Evolutionary conservation across 2,888 invertebrate species (phyloP), one percentile per base, ranked within the genome.

Genomic region (Fragum fragum): DNA sequence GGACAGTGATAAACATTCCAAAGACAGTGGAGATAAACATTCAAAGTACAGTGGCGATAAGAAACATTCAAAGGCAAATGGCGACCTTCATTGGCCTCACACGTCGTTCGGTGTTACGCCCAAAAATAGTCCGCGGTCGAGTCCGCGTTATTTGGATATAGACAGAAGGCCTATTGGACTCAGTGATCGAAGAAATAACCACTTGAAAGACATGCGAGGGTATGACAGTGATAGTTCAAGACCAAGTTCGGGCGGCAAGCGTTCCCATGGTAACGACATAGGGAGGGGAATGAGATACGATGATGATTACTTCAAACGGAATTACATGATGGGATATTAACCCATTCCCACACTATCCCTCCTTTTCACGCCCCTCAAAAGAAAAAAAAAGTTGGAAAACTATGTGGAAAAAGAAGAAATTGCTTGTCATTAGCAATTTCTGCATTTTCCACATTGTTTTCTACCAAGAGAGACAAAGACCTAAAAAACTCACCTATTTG

Each of bases 261-360:
- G 42, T 66, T 36, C 32, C 32, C 66, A 42, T 42, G 42, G 42
- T 42, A 66, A 39, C 26, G 66, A 42, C 29, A 21, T 23, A 21
- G 66, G 66, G 0, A n/a, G 66, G 11, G 66, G 66, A 32, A 9
- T 66, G 66, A 66, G 66, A 42, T 66, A 66, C 23, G 66, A 66
- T 39, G 66, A 66, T 42, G 66, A 66, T 32, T 66, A 66, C 42
- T 42, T 66, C 26, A 39, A 36, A 21, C 66, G 66, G 42, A 66
- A 66, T 23, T 42, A 42, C 14, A 66, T 66, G 66, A 66, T 26
- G 39, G 63, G 63, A 14, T 63, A 63, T 63, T 63, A 29, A 59
- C n/a, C n/a, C n/a, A n/a, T 21, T 21, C 21, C 3, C 6, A 23
- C n/a, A n/a, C n/a, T n/a, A n/a, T n/a, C n/a, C n/a, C n/a, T n/a